Evolutionary conservation across 1,140 invertebrate genomes (phyloP).

Genomic region (Drepana arcuata): DNA sequence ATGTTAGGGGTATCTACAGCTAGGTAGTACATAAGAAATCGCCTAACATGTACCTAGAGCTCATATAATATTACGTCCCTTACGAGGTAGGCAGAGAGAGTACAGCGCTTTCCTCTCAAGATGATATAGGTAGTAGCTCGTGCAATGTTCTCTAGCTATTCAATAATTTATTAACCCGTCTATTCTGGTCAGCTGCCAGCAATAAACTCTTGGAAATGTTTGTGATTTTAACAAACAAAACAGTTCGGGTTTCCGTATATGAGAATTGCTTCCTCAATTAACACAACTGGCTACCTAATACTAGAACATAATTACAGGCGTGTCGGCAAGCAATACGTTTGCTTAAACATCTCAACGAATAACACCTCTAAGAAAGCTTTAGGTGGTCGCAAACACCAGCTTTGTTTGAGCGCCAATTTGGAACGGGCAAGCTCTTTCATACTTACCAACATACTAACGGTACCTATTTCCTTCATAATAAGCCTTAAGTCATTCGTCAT

Average conservation of each 20-base stretch:
- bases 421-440: slow-evolving; percentile 30
- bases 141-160: too few species aligned
- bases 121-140: too few species aligned
- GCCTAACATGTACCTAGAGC: too few species aligned
- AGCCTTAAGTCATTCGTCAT: slow-evolving; percentile 12
- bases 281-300: slow-evolving; percentile 17
- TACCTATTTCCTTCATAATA: slow-evolving; percentile 12
- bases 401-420: slow-evolving; percentile 58
- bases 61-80: too few species aligned
- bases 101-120: too few species aligned
- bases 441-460: slow-evolving; percentile 11
- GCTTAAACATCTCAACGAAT: slow-evolving; percentile 50
- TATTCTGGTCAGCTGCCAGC: too few species aligned
- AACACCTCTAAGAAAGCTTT: slow-evolving; percentile 29
- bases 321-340: slow-evolving; percentile 29
- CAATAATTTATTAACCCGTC: too few species aligned
- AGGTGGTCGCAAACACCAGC: slow-evolving; percentile 57
- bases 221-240: slow-evolving; percentile 13
- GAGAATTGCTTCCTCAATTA: slow-evolving; percentile 36
- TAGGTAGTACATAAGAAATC: too few species aligned
- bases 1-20: too few species aligned
- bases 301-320: slow-evolving; percentile 36
- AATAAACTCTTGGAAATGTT: too few species aligned
- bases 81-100: too few species aligned
- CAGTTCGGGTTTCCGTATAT: too few species aligned